Evolutionary conservation across 2,888 invertebrate genomes (phyloP).

Genomic region (Sminthurides aquaticus): DNA sequence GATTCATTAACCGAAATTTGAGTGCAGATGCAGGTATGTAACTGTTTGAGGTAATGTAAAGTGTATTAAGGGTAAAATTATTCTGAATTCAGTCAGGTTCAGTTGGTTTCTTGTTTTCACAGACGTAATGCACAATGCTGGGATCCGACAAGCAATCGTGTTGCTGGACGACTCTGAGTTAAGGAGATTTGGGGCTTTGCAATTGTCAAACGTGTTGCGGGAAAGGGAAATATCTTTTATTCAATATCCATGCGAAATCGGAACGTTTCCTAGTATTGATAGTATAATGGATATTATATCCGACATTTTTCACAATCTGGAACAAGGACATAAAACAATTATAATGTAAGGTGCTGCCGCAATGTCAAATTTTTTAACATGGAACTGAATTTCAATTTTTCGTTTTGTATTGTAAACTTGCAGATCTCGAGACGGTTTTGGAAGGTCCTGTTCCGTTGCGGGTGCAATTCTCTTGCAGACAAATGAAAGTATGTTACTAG

Average conservation of each 20-base stretch:
- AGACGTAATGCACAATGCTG: slow-evolving; percentile 14
- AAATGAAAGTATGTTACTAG: slow-evolving; percentile 15
- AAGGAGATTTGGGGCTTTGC: slow-evolving; percentile 13
- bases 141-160: slow-evolving; percentile 13
- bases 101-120: too few species aligned
- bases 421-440: slow-evolving; percentile 25
- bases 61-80: not conserved
- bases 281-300: slow-evolving; percentile 18
- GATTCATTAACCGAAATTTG: slow-evolving; percentile 22
- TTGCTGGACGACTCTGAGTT: slow-evolving; percentile 17
- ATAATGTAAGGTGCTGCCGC: slow-evolving; percentile 17
- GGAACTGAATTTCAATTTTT: not conserved
- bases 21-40: slow-evolving; percentile 12
- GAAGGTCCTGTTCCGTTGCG: slow-evolving; percentile 19
- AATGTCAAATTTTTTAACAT: not conserved
- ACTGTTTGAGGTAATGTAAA: not conserved
- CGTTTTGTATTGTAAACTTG: too few species aligned
- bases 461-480: slow-evolving; percentile 22
- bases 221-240: not conserved
- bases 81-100: too few species aligned
- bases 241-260: slow-evolving; percentile 22
- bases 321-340: slow-evolving; percentile 21
- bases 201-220: not conserved
- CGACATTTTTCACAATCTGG: slow-evolving; percentile 12
- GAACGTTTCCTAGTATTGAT: slow-evolving; percentile 19